Conservation (phyloP, 1,140 invertebrate genomes). For the Adoxophyes honmai region DNA sequence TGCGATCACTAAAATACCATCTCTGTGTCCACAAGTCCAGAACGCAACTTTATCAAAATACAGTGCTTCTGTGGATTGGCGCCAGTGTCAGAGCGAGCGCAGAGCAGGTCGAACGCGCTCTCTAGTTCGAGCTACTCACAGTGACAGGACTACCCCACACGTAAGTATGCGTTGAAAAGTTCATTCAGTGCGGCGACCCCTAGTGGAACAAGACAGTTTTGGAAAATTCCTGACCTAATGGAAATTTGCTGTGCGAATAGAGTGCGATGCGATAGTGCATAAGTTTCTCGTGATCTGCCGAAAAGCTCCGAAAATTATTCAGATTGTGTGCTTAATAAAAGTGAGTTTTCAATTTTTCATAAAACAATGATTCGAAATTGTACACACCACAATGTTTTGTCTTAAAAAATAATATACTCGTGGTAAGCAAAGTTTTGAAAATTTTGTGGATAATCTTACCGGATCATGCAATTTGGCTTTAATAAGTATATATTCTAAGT, state of each 20-base stretch:
- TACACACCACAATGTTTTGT: no score
- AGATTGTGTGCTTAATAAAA: no score
- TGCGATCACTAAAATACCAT: conserved; percentile 5
- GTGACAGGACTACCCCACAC: conserved; percentile 1
- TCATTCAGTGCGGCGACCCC: neutral
- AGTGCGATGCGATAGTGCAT: conserved; percentile 1
- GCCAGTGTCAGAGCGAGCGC: conserved; percentile 2
- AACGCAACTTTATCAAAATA: conserved; percentile 13
- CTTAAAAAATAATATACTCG: no score
- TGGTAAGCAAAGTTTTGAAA: no score
- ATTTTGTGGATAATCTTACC: no score
- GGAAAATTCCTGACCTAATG: no score
- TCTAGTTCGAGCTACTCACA: neutral
- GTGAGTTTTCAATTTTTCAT: no score
- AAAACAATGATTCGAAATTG: no score
- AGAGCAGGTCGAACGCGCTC: neutral
- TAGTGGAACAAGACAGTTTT: no score
- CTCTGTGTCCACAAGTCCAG: neutral
- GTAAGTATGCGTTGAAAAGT: neutral
- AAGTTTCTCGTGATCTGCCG: neutral
- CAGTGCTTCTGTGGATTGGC: neutral
- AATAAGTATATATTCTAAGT: no score
- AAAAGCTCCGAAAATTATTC: no score
- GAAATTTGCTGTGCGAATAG: conserved; percentile 3
- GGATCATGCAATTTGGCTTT: no score